These are phyloP conservation scores for Cordilura impudica DNA, from an alignment of 2,888 invertebrate genomes.

Conservation along the genomic window DNA sequence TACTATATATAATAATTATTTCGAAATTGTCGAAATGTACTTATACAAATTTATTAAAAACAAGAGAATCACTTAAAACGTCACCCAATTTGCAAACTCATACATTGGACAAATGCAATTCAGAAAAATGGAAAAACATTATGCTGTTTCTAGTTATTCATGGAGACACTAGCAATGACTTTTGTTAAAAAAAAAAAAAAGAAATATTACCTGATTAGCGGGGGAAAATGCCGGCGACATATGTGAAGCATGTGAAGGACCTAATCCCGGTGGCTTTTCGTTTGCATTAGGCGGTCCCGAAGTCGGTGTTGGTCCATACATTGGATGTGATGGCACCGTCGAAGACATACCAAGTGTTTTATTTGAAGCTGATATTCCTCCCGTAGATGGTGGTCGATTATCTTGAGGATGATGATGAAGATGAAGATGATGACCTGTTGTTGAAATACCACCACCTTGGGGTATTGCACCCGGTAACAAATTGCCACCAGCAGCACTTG, in stretches of 20 bases:
- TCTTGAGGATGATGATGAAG: slow-evolving; percentile 37
- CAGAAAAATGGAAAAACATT: too few species aligned
- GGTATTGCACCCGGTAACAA: slow-evolving; percentile 31
- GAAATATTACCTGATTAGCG: slow-evolving; percentile 47
- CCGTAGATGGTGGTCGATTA: slow-evolving; percentile 49
- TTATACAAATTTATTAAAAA: too few species aligned
- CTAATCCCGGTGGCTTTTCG: slow-evolving; percentile 34
- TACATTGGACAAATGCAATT: too few species aligned
- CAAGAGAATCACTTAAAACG: too few species aligned
- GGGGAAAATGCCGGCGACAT: slow-evolving; percentile 43
- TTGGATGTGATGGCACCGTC: slow-evolving; percentile 41
- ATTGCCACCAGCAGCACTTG: slow-evolving; percentile 26
- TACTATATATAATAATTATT: too few species aligned
- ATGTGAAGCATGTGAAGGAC: slow-evolving; percentile 48
- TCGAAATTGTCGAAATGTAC: too few species aligned
- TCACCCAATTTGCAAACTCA: too few species aligned
- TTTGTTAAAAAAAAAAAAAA: neutral
- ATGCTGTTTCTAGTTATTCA: too few species aligned
- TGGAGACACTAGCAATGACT: too few species aligned
- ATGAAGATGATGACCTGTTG: slow-evolving; percentile 40
- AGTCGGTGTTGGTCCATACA: slow-evolving; percentile 46
- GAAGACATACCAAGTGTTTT: slow-evolving; percentile 44
- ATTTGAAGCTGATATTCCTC: slow-evolving; percentile 27
- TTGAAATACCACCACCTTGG: slow-evolving; percentile 40
- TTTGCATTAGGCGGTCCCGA: slow-evolving; percentile 23